These are phyloP conservation scores for Serinus canaria DNA, from an alignment of 2,113 vertebrate genomes.

Conservation along the genomic window DNA sequence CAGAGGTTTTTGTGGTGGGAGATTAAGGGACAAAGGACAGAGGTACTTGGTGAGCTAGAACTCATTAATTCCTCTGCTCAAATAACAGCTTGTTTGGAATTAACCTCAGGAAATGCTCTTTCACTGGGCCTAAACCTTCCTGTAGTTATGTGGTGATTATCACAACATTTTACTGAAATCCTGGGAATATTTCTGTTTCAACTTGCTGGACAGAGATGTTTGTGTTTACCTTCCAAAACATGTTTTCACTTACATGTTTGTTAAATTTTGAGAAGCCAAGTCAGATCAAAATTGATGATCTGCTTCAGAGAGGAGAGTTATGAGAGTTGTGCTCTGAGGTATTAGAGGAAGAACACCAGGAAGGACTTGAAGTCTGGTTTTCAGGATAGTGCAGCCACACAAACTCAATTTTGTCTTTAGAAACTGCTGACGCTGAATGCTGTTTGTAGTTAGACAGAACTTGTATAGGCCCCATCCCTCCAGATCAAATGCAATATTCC, in stretches of 20 bases:
- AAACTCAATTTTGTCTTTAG: neutral
- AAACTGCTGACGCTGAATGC: neutral
- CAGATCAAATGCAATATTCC: neutral
- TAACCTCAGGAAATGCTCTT: neutral
- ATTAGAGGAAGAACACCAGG: neutral
- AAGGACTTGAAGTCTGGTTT: neutral
- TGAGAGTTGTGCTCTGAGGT: neutral
- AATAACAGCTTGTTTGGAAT: neutral
- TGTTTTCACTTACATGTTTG: neutral
- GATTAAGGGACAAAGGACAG: constrained; percentile 18
- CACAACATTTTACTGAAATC: neutral
- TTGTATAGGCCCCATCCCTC: neutral
- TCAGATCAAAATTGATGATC: neutral
- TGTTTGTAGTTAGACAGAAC: neutral
- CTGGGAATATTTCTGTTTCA: neutral
- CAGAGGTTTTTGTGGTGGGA: constrained; percentile 16
- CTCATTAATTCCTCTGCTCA: neutral
- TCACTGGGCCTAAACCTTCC: neutral
- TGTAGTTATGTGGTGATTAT: neutral
- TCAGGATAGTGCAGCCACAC: neutral
- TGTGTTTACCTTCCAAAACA: neutral
- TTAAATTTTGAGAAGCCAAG: neutral
- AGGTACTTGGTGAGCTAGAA: neutral
- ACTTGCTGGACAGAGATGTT: neutral
- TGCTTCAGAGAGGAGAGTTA: neutral